A percentile compares a stretch with the other conserved stretches of the same genome.
Conservation (phyloP, 2,797 vertebrate genomes). For the Tapera naevia region DNA sequence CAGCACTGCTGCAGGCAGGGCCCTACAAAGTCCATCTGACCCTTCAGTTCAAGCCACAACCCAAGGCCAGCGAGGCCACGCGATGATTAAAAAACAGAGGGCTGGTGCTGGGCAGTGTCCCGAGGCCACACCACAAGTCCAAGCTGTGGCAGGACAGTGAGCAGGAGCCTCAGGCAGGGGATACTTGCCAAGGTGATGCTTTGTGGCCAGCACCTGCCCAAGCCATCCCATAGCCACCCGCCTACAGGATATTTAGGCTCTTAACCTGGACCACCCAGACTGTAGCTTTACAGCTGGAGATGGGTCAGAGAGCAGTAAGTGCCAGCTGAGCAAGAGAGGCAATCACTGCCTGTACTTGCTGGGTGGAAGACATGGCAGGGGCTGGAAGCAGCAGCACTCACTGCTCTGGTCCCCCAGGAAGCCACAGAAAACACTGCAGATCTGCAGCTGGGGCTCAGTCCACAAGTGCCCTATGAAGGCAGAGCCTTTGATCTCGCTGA, state of each 20-base stretch:
- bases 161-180: background rate
- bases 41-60: background rate
- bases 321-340: background rate
- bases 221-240: fast-evolving
- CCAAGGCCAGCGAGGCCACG: fast-evolving
- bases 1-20: background rate
- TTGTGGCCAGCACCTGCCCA: background rate
- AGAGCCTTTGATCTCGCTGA: background rate
- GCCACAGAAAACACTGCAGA: background rate
- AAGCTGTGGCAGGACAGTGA: fast-evolving
- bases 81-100: background rate
- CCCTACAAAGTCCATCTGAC: background rate
- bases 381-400: background rate
- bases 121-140: fast-evolving
- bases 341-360: background rate
- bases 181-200: background rate
- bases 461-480: background rate
- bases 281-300: background rate
- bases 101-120: background rate
- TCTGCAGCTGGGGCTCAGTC: background rate
- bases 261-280: background rate
- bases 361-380: background rate
- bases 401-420: background rate
- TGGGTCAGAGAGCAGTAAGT: background rate
- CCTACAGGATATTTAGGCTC: background rate